These are phyloP conservation scores for Luperina nickerlii DNA, from an alignment of 2,888 invertebrate genomes.

Conservation along the genomic window DNA sequence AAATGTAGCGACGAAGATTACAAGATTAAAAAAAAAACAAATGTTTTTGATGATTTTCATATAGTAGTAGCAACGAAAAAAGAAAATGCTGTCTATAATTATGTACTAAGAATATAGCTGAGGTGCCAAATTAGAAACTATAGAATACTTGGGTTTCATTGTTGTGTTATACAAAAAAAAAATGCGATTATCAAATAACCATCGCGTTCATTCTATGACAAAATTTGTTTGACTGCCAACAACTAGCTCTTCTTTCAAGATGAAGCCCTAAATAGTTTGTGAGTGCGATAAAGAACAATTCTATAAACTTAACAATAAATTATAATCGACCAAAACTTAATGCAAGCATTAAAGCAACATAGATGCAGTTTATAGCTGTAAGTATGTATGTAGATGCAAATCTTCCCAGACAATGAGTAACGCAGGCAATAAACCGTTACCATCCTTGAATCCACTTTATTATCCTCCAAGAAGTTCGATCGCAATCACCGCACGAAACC, in stretches of 20 bases:
- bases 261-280: neutral
- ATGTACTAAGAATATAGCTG: too few relatives aligned
- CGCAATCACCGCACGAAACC: constrained; percentile 55
- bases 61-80: neutral
- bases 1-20: neutral
- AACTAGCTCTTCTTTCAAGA: neutral
- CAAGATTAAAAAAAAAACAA: neutral
- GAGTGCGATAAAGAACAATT: neutral
- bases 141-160: rapidly evolving
- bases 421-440: constrained; percentile 44
- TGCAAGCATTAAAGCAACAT: neutral
- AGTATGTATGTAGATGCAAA: constrained; percentile 14
- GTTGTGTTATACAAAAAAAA: neutral
- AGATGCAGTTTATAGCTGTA: neutral
- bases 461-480: constrained; percentile 49
- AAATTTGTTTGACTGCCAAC: neutral
- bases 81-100: neutral
- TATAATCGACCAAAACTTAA: neutral
- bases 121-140: neutral
- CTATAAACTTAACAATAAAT: constrained; percentile 9
- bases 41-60: neutral
- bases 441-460: constrained; percentile 52
- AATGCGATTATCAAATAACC: too few relatives aligned
- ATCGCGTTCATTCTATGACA: neutral
- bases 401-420: constrained; percentile 41